Base-by-base conservation (phyloP, 2,797 vertebrate genomes). In the Malurus leucopterus region DNA sequence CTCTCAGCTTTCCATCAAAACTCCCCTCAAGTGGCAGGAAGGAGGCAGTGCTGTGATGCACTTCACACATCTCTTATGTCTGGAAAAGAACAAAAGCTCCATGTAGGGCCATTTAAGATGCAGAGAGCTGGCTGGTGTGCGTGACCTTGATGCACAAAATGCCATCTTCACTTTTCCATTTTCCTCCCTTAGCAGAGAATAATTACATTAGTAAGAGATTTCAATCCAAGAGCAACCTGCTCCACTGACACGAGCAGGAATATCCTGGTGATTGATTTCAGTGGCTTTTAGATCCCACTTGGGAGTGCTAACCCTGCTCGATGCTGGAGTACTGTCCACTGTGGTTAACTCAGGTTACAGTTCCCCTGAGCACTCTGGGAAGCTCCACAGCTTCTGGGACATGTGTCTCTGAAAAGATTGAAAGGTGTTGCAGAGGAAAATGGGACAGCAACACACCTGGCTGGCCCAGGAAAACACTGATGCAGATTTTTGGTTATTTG, bases 61-160 rank as follows among this genome's bases (percentile, higher is more conserved):
- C 18, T 77, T 77, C 86, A 79, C 15, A 1, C 70, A 74, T 12
- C 40, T 49, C 86, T 68, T 68, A 15, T 41, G 44, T 59, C 50
- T 91, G 59, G 41, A 72, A 79, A 79, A 86, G 19, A 84, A 76
- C 43, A 64, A 84, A 80, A 86, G 73, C 84, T 61, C 75, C 0
- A 4, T 38, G 29, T 26, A 74, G 62, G 51, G 29, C 47, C 43
- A 47, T 54, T 93, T 77, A 47, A 84, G 57, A 87, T 54, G 67
- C 58, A 80, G 82, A 89, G 58, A 80, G 79, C 46, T 74, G 75
- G 15, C 21, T 87, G 58, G 26, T n/a, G 23, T 44, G 26, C 69
- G n/a, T 85, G 84, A 95, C 91, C 86, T 90, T 88, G 78, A 71
- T 55, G 63, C 30, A 88, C 43, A 77, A 85, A 93, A 77, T 40